Evolutionary conservation across 2,888 invertebrate genomes (phyloP), one percentile per base, ranked within the genome.

Genomic region (Lycia hirtaria): DNA sequence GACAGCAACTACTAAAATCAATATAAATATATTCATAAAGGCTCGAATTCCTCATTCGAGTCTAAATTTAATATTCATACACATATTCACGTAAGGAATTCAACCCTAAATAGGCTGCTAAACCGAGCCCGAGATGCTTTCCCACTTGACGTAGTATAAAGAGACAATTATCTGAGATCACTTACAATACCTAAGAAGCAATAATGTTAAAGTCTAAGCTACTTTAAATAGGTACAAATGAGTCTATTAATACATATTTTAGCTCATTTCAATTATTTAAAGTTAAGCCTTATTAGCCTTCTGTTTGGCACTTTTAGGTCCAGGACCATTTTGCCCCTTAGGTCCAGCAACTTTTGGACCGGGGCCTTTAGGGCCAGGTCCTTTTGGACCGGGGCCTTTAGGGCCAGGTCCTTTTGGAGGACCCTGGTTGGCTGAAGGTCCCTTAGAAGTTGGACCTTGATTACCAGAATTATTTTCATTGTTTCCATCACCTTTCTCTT

Each of bases 351-450:
- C 28, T 65, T 73, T 37, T 52, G 55, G 52, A 12, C 44, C 45
- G n/a, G n/a, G n/a, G n/a, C n/a, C n/a, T n/a, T n/a, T n/a, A 17
- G 56, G 54, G 4, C 52, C 53, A 43, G 43, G 43, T 40, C 60
- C 64, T 19, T 72, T 72, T 4, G 58, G 64, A 1, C 62, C 65
- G 24, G 15, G 51, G 6, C 53, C 40, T 22, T 60, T 62, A 4
- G 56, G 56, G 41, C 67, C 64, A 1, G 75, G 69, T 1, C 76
- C 75, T 57, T 78, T 80, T 0, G 73, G 71, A 0, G 72, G 72
- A 3, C 71, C 70, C 22, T 73, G 30, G 12, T 30, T 30, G 12
- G n/a, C 30, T 71, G 0, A 64, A 1, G 67, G 57, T 15, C 47
- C 35, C 50, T 20, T 56, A 7, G 20, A 9, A 24, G 12, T 43